A percentile compares a stretch with the other conserved stretches of the same genome.
phyloP scores from a whole-genome alignment of 2,888 invertebrate species.

The Macrophya annulata region DNA sequence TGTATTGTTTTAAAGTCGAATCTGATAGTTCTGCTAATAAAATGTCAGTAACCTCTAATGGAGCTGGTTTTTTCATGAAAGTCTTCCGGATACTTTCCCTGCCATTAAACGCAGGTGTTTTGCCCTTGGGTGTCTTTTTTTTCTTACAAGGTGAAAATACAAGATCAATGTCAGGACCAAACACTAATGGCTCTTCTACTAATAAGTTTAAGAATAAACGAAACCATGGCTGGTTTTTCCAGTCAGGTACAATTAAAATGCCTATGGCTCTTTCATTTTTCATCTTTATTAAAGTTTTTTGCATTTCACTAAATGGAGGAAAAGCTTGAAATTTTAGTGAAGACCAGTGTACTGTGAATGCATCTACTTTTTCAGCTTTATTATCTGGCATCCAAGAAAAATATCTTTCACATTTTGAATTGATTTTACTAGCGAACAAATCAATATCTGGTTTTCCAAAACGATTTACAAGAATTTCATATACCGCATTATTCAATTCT shows the following conservation, averaged over 20 bases:
- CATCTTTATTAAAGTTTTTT: constrained; percentile 56
- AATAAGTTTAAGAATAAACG: constrained; percentile 37
- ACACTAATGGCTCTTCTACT: constrained; percentile 50
- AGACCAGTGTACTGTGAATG: not conserved
- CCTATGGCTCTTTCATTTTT: constrained; percentile 55
- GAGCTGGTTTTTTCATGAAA: constrained; percentile 11
- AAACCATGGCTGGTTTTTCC: constrained; percentile 44
- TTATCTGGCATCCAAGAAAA: not conserved
- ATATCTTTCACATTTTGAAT: not conserved
- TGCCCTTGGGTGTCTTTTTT: constrained; percentile 51
- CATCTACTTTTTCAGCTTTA: not conserved
- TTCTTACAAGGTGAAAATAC: constrained; percentile 59
- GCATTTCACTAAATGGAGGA: constrained; percentile 57
- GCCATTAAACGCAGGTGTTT: constrained; percentile 57
- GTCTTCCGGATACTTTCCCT: constrained; percentile 59
- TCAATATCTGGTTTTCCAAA: constrained; percentile 24
- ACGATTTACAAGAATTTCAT: not conserved
- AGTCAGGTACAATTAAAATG: constrained; percentile 57
- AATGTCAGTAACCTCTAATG: no score
- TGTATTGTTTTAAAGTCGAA: no score
- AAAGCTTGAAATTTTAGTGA: constrained; percentile 39
- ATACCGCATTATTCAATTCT: not conserved
- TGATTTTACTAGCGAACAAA: constrained; percentile 10
- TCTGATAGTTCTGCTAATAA: no score
- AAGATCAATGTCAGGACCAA: constrained; percentile 54